Conservation (phyloP, 2,888 invertebrate species). For the Oeneis ivallda region DNA sequence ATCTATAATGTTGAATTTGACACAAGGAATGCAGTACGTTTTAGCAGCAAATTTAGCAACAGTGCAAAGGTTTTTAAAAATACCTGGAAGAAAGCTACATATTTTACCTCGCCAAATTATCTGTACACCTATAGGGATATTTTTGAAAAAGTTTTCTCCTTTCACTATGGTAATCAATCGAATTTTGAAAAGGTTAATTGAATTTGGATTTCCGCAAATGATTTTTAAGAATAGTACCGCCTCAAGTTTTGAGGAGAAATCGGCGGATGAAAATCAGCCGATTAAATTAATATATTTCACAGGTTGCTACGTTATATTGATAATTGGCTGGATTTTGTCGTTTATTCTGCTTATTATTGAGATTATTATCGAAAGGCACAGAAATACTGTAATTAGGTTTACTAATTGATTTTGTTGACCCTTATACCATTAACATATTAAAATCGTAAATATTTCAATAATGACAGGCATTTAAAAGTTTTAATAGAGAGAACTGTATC, state of each 20-base stretch:
- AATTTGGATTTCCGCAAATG: conserved; percentile 58
- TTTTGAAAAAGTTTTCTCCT: conserved; percentile 66
- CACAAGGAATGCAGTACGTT: conserved; percentile 57
- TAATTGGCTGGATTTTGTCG: conserved; percentile 58
- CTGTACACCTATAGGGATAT: conserved; percentile 56
- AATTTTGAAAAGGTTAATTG: conserved; percentile 53
- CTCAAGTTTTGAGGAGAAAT: conserved; percentile 12
- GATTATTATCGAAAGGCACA: conserved; percentile 45
- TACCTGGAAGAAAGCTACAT: conserved; percentile 47
- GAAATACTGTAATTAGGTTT: conserved; percentile 17
- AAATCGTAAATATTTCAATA: conserved; percentile 16
- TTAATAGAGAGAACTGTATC: conserved; percentile 20
- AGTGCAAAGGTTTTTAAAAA: conserved; percentile 47
- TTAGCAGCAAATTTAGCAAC: conserved; percentile 58
- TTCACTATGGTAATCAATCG: conserved; percentile 50
- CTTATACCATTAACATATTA: conserved; percentile 17
- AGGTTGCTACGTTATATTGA: conserved; percentile 61
- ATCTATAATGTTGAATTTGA: conserved; percentile 48
- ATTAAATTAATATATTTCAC: conserved; percentile 59
- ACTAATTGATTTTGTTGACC: conserved; percentile 29
- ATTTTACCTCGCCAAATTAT: conserved; percentile 55
- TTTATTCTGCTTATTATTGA: conserved; percentile 54
- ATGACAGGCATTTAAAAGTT: conserved; percentile 14
- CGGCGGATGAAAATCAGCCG: conserved; percentile 42
- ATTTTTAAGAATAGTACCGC: conserved; percentile 50